Evolutionary conservation across 2,888 invertebrate genomes (phyloP).

Genomic region (Rotaria macrura): DNA sequence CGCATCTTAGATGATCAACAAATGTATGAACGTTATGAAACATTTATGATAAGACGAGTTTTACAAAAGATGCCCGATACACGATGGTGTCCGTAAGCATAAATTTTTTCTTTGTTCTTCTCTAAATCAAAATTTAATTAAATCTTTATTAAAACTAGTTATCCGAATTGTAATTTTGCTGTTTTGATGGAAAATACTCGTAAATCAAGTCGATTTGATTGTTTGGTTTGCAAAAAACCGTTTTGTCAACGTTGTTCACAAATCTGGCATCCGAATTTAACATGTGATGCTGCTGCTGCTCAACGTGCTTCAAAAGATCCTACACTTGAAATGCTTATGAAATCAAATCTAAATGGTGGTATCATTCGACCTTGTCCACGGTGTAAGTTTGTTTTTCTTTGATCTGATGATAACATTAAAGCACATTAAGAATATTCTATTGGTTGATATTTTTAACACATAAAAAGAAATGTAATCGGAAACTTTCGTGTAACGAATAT

Average conservation of each 20-base stretch:
- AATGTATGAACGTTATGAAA: constrained; percentile 79
- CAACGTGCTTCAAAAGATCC: constrained; percentile 14
- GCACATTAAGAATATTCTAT: too few species aligned
- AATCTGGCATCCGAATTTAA: not conserved
- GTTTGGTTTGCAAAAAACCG: not conserved
- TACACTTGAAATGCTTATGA: not conserved
- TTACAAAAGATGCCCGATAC: constrained; percentile 73
- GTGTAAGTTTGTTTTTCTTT: constrained; percentile 52
- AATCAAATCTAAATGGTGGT: constrained; percentile 34
- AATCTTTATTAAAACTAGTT: not conserved
- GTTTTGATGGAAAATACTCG: not conserved
- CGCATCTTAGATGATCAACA: constrained; percentile 55
- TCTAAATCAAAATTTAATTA: too few species aligned
- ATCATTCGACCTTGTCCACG: constrained; percentile 79
- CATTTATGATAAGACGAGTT: constrained; percentile 81
- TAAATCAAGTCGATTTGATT: constrained; percentile 1
- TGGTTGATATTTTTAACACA: too few species aligned
- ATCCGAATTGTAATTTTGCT: constrained; percentile 5
- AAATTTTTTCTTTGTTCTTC: not conserved
- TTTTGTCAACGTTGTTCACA: constrained; percentile 14
- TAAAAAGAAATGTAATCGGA: too few species aligned
- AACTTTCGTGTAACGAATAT: too few species aligned
- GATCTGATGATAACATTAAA: too few species aligned
- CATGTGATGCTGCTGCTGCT: not conserved
- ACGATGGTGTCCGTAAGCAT: not conserved